Evolutionary conservation across 2,797 vertebrate species (phyloP).

Genomic region (Hemitrygon akajei): DNA sequence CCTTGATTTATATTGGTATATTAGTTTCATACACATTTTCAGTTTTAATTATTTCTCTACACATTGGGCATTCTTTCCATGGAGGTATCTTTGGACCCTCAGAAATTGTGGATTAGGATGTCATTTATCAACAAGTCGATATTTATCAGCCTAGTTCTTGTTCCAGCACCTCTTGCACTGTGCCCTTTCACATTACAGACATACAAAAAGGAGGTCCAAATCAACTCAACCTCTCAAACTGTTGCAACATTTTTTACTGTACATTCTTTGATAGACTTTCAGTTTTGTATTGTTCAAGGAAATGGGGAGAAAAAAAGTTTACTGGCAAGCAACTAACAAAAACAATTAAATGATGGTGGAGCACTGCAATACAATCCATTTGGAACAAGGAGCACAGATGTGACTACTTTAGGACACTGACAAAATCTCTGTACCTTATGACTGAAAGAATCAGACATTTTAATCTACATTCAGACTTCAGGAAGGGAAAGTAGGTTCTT

Average conservation of each 20-base stretch:
- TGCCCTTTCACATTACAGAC: neutral
- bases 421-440: neutral
- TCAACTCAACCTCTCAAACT: too few relatives aligned
- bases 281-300: too few relatives aligned
- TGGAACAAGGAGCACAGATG: neutral
- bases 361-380: neutral
- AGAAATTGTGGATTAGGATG: neutral
- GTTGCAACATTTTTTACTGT: too few relatives aligned
- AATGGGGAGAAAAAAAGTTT: too few relatives aligned
- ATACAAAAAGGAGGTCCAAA: neutral
- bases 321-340: neutral
- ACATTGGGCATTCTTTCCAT: neutral
- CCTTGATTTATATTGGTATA: neutral
- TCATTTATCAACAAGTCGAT: too few relatives aligned
- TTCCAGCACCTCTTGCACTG: neutral
- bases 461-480: neutral
- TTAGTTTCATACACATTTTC: neutral
- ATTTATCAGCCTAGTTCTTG: too few relatives aligned
- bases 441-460: neutral
- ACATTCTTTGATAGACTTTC: too few relatives aligned
- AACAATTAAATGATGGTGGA: neutral
- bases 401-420: neutral
- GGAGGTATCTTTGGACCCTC: neutral
- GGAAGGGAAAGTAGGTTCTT: too few relatives aligned
- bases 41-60: neutral